Evolutionary conservation across 2,113 vertebrate species (phyloP).

Genomic region (Aptenodytes patagonicus): DNA sequence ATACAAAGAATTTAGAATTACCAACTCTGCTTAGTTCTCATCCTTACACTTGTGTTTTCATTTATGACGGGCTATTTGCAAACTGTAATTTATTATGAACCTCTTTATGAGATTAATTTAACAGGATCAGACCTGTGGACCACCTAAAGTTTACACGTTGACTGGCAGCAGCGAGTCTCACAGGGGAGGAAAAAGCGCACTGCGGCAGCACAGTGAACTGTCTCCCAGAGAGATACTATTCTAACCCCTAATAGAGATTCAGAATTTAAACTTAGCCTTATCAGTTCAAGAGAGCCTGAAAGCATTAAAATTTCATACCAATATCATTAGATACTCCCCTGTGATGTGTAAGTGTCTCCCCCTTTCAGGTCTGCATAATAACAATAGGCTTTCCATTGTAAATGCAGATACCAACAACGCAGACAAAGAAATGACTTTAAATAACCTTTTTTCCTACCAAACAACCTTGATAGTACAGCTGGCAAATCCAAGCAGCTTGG

Average conservation of each 20-base stretch:
- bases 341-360: neutral
- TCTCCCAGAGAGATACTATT: neutral
- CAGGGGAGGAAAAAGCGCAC: neutral
- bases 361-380: neutral
- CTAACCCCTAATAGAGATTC: neutral
- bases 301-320: neutral
- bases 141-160: neutral
- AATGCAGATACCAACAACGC: neutral
- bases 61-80: conserved; percentile 56
- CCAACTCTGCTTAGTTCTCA: conserved; percentile 14
- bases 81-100: conserved; percentile 51
- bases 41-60: conserved; percentile 38
- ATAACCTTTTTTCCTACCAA: neutral
- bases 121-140: conserved; percentile 35
- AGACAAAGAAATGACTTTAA: neutral
- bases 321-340: neutral
- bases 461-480: neutral
- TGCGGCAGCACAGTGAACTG: neutral
- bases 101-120: conserved; percentile 43
- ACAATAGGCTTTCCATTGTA: neutral
- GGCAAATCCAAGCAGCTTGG: neutral
- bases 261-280: neutral
- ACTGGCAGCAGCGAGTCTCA: neutral
- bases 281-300: neutral
- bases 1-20: conserved; percentile 32